Conservation (phyloP, 2,113 vertebrate genomes). For the Megatriorchis doriae region DNA sequence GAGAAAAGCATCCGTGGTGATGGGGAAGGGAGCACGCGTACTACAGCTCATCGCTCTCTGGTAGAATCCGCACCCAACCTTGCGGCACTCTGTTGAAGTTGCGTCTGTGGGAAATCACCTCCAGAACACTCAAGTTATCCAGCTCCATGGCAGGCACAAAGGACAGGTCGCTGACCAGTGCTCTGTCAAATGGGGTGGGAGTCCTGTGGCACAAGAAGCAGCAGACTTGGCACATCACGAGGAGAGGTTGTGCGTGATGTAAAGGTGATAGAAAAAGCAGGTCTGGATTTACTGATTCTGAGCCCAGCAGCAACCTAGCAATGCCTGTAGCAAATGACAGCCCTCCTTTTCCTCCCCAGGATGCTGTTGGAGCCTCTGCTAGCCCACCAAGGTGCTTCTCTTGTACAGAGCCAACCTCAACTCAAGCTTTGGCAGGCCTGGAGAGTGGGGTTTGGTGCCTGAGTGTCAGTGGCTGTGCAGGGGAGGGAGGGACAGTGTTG, state of each 20-base stretch:
- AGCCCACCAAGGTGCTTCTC: accelerated
- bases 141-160: slow-evolving; percentile 66
- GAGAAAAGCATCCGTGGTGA: background rate
- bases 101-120: slow-evolving; percentile 77
- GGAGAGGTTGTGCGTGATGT: accelerated
- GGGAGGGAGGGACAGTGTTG: background rate
- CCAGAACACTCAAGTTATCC: slow-evolving; percentile 66
- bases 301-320: background rate
- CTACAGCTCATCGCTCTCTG: slow-evolving; percentile 90
- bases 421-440: background rate
- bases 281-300: background rate
- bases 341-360: background rate
- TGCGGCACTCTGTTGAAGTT: slow-evolving; percentile 89
- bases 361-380: background rate
- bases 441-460: background rate
- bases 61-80: slow-evolving; percentile 80
- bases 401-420: background rate
- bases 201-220: slow-evolving; percentile 66
- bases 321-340: background rate
- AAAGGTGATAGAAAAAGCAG: background rate
- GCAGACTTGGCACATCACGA: accelerated
- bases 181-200: slow-evolving; percentile 82
- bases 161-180: slow-evolving; percentile 57
- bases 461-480: background rate
- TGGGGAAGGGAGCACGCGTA: accelerated